Evolutionary conservation across 2,888 invertebrate genomes (phyloP), one percentile per base, ranked within the genome.

Genomic region (Melolontha melolontha): DNA sequence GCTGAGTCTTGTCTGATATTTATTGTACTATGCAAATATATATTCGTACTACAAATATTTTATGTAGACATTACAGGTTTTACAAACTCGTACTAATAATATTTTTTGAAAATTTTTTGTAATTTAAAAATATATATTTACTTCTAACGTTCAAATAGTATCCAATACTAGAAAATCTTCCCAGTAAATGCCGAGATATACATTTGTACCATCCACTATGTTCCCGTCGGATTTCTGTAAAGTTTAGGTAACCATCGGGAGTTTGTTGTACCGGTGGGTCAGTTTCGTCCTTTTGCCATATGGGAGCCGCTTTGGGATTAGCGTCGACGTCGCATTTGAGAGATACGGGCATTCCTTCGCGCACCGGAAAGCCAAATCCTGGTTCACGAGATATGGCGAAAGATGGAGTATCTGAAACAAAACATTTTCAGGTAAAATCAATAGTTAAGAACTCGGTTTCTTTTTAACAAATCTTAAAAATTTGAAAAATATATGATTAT

Each of bases 141-240:
- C 95, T 90, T 83, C 94, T 86, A 72, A 96, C 93, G 80, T 94
- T 94, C 75, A 96, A 90, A 82, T 92, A 95, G 86, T 95, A 96
- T 70, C 95, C 95, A 78, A 95, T 95, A 78, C 94, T 94, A 72
- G 93, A 92, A 85, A 94, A 95, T 81, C 92, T 91, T 39, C 92
- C 91, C 78, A 94, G 88, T 72, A 92, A 87, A 87, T 96, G 95
- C 55, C 90, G 87, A 67, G 95, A 93, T 63, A 93, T 91, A 85
- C 96, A 96, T 81, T 95, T 92, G 86, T 96, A 96, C 96, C 96
- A 96, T 79, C 96, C 96, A 67, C 93, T 93, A 85, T 96, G 93
- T 73, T 92, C 89, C 57, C 91, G 86, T 63, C 88, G 86, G 79
- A 95, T 91, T 75, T 91, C 88, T 59, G 91, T 90, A 86, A 95